phyloP scores from a whole-genome alignment of 2,888 invertebrate genomes.

The Coelogynopora nodosa region DNA sequence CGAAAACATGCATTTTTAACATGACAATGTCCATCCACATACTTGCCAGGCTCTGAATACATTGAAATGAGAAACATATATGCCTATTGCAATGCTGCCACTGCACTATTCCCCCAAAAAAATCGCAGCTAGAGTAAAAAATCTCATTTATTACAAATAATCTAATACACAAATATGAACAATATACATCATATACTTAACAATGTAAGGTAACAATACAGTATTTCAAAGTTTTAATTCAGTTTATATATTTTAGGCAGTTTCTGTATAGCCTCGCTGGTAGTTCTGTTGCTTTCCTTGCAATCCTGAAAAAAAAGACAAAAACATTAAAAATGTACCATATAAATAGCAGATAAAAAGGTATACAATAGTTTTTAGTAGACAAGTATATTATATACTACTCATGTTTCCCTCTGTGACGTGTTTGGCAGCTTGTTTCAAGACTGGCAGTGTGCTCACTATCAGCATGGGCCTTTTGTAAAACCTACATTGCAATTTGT shows the following conservation, averaged over 20 bases:
- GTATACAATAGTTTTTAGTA: not conserved
- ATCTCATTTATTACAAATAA: not conserved
- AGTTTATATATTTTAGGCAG: not conserved
- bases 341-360: not conserved
- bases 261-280: not conserved
- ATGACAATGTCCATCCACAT: too few relatives aligned
- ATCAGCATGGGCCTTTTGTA: not conserved
- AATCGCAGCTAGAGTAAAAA: not conserved
- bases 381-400: not conserved
- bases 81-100: not conserved
- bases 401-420: not conserved
- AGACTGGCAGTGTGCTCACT: not conserved
- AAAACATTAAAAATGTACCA: not conserved
- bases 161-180: not conserved
- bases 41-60: too few relatives aligned
- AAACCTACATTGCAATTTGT: not conserved
- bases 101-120: not conserved
- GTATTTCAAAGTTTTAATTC: not conserved
- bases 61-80: too few relatives aligned
- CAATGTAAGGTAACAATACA: not conserved
- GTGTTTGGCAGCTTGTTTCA: not conserved
- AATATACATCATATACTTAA: not conserved
- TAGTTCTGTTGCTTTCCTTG: not conserved
- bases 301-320: not conserved
- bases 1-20: too few relatives aligned